Base-by-base conservation (phyloP, 1,140 invertebrate species). In the Spodoptera litura region DNA sequence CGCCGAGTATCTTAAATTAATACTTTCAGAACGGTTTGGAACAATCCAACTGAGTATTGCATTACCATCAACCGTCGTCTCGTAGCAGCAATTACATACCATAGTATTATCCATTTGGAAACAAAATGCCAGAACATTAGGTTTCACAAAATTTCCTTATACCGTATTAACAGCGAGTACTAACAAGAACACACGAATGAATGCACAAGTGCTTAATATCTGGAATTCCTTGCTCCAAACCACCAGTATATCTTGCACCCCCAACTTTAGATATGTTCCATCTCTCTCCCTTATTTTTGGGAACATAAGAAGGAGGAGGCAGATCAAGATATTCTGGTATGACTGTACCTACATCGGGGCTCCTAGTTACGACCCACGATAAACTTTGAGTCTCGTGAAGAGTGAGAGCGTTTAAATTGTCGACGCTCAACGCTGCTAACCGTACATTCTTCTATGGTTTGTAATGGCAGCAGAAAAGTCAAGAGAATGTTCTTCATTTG, bases 321-420 rank as follows among this genome's bases (percentile, higher is more conserved):
- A 68, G 88, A 44, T 85, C 87, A 70, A 76, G 25, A 25, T 70
- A 66, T 56, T 31, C 25, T 89, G 89, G 91, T 79, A 64, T 84
- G 76, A 75, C 81, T 82, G 88, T 86, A 86, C 87, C 51, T 64
- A 75, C 62, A 82, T 78, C 84, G 85, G 61, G 79, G 85, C 70
- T 89, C 83, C 83, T 88, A 87, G 91, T 92, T 91, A 92, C 87
- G 89, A 88, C 71, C 81, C 82, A 89, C 91, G 88, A 91, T 92
- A 94, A 93, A 92, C 85, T 92, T 91, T 78, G 88, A 85, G 87
- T 89, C 83, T 89, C 85, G 86, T 87, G 87, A 90, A 93, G 90
- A 91, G 90, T 90, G 85, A 89, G 88, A 89, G 87, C 89, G 87
- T 91, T 94, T 92, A 93, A 91, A 92, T 91, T 90, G 87, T 92